phyloP scores from a whole-genome alignment of 2,888 invertebrate genomes.

The Ectobius pallidus region DNA sequence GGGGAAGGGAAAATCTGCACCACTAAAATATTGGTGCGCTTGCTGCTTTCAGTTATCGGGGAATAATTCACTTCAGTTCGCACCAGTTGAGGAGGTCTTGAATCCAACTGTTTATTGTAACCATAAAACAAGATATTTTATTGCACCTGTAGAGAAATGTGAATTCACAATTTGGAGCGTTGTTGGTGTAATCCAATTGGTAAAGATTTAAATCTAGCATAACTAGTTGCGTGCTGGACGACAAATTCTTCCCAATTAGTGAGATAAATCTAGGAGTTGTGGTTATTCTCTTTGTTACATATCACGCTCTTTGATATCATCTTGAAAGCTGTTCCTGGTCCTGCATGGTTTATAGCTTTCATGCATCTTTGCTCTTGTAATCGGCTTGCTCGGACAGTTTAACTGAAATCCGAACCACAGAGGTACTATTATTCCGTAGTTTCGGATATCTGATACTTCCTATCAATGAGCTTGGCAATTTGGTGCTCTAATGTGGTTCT shows the following conservation, averaged over 20 bases:
- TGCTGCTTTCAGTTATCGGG: no score
- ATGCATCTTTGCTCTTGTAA: neutral
- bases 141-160: no score
- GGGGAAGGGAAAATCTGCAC: no score
- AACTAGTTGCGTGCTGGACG: slow-evolving; percentile 9
- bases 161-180: slow-evolving; percentile 1
- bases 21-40: no score
- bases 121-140: slow-evolving; percentile 5
- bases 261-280: neutral
- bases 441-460: no score
- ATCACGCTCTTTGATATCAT: neutral
- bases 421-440: no score
- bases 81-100: neutral
- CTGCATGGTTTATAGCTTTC: neutral
- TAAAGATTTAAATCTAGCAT: neutral
- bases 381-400: neutral
- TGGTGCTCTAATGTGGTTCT: no score
- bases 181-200: slow-evolving; percentile 1
- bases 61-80: no score
- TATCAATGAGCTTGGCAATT: no score
- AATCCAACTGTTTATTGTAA: slow-evolving; percentile 6
- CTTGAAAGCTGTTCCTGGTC: neutral
- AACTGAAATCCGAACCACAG: neutral
- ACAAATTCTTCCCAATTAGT: slow-evolving; percentile 22
- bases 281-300: neutral